Evolutionary conservation across 2,888 invertebrate genomes (phyloP).

Genomic region (Eupeodes latifasciatus): DNA sequence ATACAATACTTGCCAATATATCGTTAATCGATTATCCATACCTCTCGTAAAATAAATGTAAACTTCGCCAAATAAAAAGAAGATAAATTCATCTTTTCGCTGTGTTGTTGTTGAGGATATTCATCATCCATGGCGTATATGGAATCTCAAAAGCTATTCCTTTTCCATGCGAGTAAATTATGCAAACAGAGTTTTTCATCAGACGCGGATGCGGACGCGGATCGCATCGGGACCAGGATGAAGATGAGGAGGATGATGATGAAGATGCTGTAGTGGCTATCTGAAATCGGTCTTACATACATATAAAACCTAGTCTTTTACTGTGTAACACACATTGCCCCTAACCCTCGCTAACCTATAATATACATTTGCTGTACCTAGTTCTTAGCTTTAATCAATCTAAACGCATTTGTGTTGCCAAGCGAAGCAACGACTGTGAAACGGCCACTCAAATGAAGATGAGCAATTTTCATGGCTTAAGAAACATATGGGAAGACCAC

Average conservation of each 20-base stretch:
- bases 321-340: slow-evolving; percentile 42
- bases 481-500: slow-evolving; percentile 41
- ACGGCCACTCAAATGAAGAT: slow-evolving; percentile 72
- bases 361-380: slow-evolving; percentile 19
- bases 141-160: slow-evolving; percentile 16
- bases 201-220: slow-evolving; percentile 45
- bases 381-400: slow-evolving; percentile 47
- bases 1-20: neutral
- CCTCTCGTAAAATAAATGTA: neutral
- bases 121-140: neutral
- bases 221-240: slow-evolving; percentile 5
- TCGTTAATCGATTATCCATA: slow-evolving; percentile 59
- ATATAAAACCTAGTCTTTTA: neutral
- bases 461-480: slow-evolving; percentile 55
- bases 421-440: slow-evolving; percentile 26
- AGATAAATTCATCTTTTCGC: slow-evolving; percentile 18
- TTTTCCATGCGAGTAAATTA: slow-evolving; percentile 50
- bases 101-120: slow-evolving; percentile 50
- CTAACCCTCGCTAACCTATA: slow-evolving; percentile 14
- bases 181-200: slow-evolving; percentile 52
- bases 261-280: slow-evolving; percentile 63
- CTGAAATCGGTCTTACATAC: slow-evolving; percentile 60
- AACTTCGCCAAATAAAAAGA: neutral
- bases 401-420: slow-evolving; percentile 48
- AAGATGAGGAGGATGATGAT: slow-evolving; percentile 48